These are phyloP conservation scores for Kuschelorhynchus macadamiae DNA, from an alignment of 2,888 invertebrate species.

Conservation along the genomic window DNA sequence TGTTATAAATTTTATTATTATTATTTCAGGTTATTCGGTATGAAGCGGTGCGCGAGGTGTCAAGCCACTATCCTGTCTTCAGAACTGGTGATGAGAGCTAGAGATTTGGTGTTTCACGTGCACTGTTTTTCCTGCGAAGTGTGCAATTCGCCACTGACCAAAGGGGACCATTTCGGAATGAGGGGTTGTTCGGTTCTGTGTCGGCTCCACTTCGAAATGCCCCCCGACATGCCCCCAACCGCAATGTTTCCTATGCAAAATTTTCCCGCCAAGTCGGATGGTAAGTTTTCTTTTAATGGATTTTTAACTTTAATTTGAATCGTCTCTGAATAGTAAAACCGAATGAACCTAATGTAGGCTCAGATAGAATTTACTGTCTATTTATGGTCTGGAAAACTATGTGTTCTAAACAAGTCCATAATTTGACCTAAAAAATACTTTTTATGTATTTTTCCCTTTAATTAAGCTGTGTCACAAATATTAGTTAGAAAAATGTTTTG, in stretches of 20 bases:
- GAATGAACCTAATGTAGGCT: too few relatives aligned
- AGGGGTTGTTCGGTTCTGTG: constrained; percentile 91
- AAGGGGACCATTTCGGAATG: constrained; percentile 96
- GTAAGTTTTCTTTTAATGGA: constrained; percentile 17
- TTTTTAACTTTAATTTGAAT: too few relatives aligned
- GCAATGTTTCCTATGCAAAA: constrained; percentile 56
- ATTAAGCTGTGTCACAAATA: too few relatives aligned
- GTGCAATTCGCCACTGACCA: constrained; percentile 88
- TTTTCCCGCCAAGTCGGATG: constrained; percentile 39
- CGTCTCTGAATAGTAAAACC: too few relatives aligned
- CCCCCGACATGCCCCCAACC: constrained; percentile 60
- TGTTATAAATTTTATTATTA: too few relatives aligned
- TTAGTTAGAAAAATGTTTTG: too few relatives aligned
- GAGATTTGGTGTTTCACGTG: constrained; percentile 94
- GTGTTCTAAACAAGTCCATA: too few relatives aligned
- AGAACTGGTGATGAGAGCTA: constrained; percentile 95
- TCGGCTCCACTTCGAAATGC: constrained; percentile 80
- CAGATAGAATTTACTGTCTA: too few relatives aligned
- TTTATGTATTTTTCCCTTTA: too few relatives aligned
- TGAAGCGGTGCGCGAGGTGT: constrained; percentile 91
- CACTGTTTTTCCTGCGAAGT: constrained; percentile 94
- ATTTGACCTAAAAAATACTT: too few relatives aligned
- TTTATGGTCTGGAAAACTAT: too few relatives aligned
- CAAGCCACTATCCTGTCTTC: constrained; percentile 89
- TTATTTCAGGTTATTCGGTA: constrained; percentile 87